A percentile compares a stretch with the other conserved stretches of the same genome.
Conservation (phyloP, 2,797 vertebrate species). For the Spinus pinus region DNA sequence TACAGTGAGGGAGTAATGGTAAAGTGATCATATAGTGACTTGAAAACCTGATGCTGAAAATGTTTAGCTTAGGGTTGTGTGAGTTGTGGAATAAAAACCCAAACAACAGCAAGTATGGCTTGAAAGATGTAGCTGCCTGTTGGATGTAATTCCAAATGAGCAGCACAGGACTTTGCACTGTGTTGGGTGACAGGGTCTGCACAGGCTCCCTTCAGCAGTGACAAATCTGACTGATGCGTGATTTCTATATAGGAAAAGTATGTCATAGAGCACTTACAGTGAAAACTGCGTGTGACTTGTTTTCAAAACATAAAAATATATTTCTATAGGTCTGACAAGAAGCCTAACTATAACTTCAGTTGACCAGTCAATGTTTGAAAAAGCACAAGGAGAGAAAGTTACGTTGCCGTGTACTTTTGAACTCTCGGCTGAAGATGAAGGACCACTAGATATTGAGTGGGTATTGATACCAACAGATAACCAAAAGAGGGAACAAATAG, state of each 20-base stretch:
- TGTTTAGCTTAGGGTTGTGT: neutral
- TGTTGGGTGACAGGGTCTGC: neutral
- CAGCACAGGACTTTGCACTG: rapidly evolving
- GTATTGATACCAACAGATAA: conserved; percentile 85
- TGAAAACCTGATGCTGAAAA: neutral
- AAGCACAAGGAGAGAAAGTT: conserved; percentile 87
- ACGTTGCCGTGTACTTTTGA: conserved; percentile 86
- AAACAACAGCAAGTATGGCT: neutral
- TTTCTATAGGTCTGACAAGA: conserved; percentile 58
- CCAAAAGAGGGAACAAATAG: conserved; percentile 86
- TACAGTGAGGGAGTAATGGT: neutral
- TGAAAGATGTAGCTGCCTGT: neutral
- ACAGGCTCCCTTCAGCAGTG: rapidly evolving
- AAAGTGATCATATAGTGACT: neutral
- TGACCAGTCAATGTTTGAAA: conserved; percentile 76
- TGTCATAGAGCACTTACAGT: neutral
- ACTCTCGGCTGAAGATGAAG: conserved; percentile 75
- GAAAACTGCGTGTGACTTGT: neutral
- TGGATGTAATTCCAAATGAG: neutral
- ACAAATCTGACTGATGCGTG: neutral
- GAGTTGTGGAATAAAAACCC: neutral
- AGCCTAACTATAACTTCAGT: conserved; percentile 81
- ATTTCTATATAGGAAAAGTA: neutral
- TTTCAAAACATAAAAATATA: neutral
- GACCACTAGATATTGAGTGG: conserved; percentile 93